These are phyloP conservation scores for Dendrocopos noguchii DNA, from an alignment of 2,113 vertebrate genomes.

Conservation along the genomic window DNA sequence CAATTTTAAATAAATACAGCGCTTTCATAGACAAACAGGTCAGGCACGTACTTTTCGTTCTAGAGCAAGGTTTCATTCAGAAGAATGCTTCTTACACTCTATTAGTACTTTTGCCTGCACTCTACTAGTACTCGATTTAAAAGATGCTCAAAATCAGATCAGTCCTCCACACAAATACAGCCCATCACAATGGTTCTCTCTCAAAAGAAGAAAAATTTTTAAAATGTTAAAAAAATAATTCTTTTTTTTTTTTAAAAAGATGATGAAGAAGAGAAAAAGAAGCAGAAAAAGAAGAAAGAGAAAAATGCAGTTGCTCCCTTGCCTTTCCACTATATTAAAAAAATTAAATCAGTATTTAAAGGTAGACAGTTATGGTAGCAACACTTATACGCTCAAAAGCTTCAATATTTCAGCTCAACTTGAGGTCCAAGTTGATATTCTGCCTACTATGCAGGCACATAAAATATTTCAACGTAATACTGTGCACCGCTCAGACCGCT, in stretches of 20 bases:
- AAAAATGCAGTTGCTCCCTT: neutral
- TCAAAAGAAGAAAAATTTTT: neutral
- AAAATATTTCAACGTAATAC: neutral
- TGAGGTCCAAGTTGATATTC: neutral
- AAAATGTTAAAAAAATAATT: no score
- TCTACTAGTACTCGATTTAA: neutral
- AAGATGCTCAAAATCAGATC: neutral
- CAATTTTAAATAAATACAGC: neutral
- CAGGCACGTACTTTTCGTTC: neutral
- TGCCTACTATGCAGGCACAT: neutral
- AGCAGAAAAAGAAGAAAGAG: no score
- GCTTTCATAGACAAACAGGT: neutral
- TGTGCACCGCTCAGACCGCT: neutral
- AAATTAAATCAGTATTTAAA: neutral
- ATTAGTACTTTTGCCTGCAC: neutral
- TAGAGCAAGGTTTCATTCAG: neutral
- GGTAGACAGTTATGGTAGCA: neutral
- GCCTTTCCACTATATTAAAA: neutral
- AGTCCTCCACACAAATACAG: neutral
- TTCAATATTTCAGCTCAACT: neutral
- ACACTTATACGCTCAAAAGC: neutral
- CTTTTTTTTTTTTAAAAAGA: no score
- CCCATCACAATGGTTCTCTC: neutral
- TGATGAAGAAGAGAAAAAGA: no score
- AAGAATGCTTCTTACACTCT: neutral